These are phyloP conservation scores for Aegypius monachus DNA, from an alignment of 2,113 vertebrate species.

Conservation along the genomic window DNA sequence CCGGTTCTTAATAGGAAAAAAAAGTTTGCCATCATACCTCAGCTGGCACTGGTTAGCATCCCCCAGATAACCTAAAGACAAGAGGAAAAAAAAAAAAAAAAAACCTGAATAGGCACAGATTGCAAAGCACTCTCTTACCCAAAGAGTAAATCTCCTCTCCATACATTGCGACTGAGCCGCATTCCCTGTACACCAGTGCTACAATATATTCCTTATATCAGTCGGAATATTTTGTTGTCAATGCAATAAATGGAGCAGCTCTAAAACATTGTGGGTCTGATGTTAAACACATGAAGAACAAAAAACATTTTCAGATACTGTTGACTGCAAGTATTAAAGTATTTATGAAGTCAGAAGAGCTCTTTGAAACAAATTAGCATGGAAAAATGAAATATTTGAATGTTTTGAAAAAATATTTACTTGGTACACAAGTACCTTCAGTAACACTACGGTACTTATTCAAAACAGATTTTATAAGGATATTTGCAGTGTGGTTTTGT, in stretches of 20 bases:
- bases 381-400: background rate
- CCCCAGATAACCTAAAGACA: background rate
- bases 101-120: rapidly evolving
- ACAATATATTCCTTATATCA: background rate
- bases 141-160: background rate
- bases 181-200: rapidly evolving
- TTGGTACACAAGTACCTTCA: background rate
- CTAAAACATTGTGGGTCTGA: background rate
- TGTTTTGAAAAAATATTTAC: background rate
- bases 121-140: background rate
- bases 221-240: background rate
- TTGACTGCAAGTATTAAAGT: background rate
- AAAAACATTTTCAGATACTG: background rate
- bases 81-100: background rate
- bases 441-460: background rate
- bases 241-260: background rate
- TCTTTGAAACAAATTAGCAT: background rate
- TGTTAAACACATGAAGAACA: background rate
- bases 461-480: background rate
- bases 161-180: rapidly evolving
- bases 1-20: background rate
- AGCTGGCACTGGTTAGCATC: background rate
- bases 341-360: background rate
- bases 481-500: background rate
- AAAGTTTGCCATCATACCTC: background rate